Evolutionary conservation across 2,797 vertebrate species (phyloP).

Genomic region (Chaunax sp.): DNA sequence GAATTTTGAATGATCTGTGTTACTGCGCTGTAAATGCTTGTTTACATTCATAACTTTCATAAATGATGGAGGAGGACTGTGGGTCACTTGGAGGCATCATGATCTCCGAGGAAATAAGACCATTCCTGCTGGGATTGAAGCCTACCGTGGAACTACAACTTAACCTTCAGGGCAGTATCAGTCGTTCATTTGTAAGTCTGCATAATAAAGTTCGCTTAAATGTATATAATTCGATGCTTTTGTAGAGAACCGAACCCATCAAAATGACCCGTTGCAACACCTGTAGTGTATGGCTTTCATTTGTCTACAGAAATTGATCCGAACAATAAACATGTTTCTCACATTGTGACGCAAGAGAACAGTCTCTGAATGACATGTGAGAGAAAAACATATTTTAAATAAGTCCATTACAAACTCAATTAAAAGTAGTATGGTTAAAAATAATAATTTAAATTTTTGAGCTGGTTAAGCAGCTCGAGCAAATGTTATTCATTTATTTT

Average conservation of each 20-base stretch:
- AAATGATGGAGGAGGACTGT: slow-evolving; percentile 41
- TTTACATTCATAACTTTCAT: slow-evolving; percentile 55
- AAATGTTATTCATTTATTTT: slow-evolving; percentile 1
- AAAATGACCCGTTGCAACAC: background rate
- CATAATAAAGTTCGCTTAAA: slow-evolving; percentile 5
- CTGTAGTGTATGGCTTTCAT: background rate
- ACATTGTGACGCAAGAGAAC: background rate
- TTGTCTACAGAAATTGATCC: background rate
- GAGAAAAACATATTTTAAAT: background rate
- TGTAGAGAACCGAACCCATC: background rate
- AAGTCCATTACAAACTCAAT: background rate
- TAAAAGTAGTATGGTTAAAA: background rate
- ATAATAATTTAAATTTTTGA: no score
- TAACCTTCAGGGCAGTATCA: slow-evolving; percentile 14
- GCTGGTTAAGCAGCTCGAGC: background rate
- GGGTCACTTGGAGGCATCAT: slow-evolving; percentile 34
- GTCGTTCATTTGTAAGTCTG: slow-evolving; percentile 11
- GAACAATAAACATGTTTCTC: slow-evolving; percentile 2
- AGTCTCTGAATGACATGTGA: no score
- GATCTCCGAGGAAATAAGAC: slow-evolving; percentile 16
- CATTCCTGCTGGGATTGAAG: slow-evolving; percentile 1
- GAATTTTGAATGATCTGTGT: slow-evolving; percentile 57
- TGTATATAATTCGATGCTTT: slow-evolving; percentile 2
- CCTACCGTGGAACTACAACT: background rate
- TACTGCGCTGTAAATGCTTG: slow-evolving; percentile 52